Evolutionary conservation across 92 coral and sea anemone species (phyloP), one percentile per base, ranked within the genome.

Genomic region (Paramuricea clavata): DNA sequence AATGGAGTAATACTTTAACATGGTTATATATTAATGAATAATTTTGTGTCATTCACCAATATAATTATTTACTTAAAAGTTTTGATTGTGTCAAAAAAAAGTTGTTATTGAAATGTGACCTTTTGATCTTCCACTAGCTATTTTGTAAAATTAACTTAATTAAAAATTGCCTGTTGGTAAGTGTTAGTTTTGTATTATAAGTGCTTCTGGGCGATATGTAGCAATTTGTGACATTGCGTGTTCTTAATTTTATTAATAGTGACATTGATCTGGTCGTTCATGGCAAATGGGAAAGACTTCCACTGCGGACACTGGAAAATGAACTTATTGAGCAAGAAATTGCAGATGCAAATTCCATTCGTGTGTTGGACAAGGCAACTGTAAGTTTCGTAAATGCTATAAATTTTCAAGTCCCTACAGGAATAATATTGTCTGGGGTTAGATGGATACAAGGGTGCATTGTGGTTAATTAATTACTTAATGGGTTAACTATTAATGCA

Each of bases 211-310:
- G 6, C 8, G 28, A 43, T 47, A 16, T 43, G 16, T 16, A 28
- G 3, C 39, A n/a, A 74, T 19, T 52, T 74, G 62, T 28, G 62
- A 74, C 32, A 2, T 39, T n/a, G 17, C 11, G 2, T 27, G 72
- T 31, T 65, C 39, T 33, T 19, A 26, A 65, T 65, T 21, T 60
- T 21, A 0, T 9, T 31, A n/a, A 21, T 65, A 96, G 99, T 84
- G 99, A 96, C 79, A 94, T 96, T 8, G 99, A 96, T 87, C 87
- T 96, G 76, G 99, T 96, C 5, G 98, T 96, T 3, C 95, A 94
- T 89, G 99, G 99, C 0, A 91, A 96, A 69, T 96, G 99, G 99
- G 97, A 96, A 60, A 86, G 94, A 64, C 86, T 90, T 5, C 99
- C 99, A 7, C 71, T 96, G 1, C 89, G 99, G 93, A 96, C 99